Evolutionary conservation across 2,113 vertebrate genomes (phyloP), one percentile per base, ranked within the genome.

Genomic region (Gnathonemus longibarbis): DNA sequence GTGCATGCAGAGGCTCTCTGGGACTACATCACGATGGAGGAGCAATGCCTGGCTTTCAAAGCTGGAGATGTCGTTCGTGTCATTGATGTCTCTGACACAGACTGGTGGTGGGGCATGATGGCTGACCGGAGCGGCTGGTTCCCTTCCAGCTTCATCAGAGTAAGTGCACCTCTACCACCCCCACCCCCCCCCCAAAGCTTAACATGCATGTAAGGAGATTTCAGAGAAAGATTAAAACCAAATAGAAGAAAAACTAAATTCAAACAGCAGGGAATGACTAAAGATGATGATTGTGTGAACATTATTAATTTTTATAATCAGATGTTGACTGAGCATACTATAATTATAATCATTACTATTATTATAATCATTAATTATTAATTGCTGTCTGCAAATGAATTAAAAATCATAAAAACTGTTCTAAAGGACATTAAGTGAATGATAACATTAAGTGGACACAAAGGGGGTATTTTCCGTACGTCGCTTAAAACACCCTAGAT

Each of bases 11-110:
- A 99, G 93, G 98, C 98, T 56, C 96, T 99, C 86, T 99, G 98
- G 98, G 98, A 99, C 94, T 98, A 99, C 58, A 98, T 99, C 94
- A 98, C 98, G 87, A 99, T 99, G 98, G 98, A 98, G 58, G 98
- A 99, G 93, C 97, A 98, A 95, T 98, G 99, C 93, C 95, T 99
- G 94, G 97, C 97, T 93, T 99, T 99, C 95, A 98, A 99, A 96
- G 98, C 97, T 2, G 98, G 98, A 90, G 98, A 99, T 66, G 98
- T 99, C 93, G 98, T 99, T 94, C 97, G 95, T 89, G 97, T 99
- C 85, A 95, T 99, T 91, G 98, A 99, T 90, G 98, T 97, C 85
- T 97, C 97, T 2, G 97, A 99, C 92, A 97, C 97, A 91, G 98
- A 99, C 92, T 99, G 98, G 98, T 99, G 98, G 98, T 99, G 98